A percentile compares a stretch with the other conserved stretches of the same genome.
Evolutionary conservation across 2,113 vertebrate genomes (phyloP).

Genomic region (Dolichotis patagonum): DNA sequence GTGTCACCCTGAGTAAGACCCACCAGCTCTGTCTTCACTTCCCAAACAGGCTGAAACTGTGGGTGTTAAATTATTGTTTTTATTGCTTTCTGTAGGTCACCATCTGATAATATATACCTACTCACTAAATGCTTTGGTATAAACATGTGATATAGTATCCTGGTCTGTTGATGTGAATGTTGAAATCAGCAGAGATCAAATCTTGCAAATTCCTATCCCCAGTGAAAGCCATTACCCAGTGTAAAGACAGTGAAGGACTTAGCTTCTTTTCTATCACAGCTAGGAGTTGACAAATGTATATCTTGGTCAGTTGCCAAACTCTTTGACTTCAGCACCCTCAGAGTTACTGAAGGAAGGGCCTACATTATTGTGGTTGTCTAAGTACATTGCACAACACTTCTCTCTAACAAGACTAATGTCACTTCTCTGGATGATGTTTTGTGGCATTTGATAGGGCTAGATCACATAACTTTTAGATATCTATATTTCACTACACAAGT

Average conservation of each 20-base stretch:
- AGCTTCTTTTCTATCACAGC: background rate
- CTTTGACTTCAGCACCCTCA: background rate
- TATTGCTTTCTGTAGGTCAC: conserved; percentile 48
- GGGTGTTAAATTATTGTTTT: conserved; percentile 67
- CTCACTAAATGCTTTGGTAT: background rate
- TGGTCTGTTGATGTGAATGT: background rate
- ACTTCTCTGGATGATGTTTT: conserved; percentile 16
- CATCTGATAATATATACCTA: background rate
- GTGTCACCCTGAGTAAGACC: background rate
- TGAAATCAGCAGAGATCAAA: conserved; percentile 3
- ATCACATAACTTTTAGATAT: background rate
- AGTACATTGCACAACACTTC: background rate
- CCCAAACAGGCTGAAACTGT: conserved; percentile 2
- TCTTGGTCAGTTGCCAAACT: background rate
- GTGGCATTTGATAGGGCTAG: background rate
- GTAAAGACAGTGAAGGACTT: background rate
- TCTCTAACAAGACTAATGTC: conserved; percentile 19
- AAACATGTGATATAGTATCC: background rate
- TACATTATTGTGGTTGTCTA: background rate
- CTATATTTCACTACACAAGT: conserved; percentile 1
- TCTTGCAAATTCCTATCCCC: background rate
- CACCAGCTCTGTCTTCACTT: conserved; percentile 25
- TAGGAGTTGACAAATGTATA: background rate
- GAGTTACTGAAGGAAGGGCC: background rate
- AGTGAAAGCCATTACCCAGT: background rate